phyloP scores from a whole-genome alignment of 2,797 vertebrate species.

The Rallus crepitans region DNA sequence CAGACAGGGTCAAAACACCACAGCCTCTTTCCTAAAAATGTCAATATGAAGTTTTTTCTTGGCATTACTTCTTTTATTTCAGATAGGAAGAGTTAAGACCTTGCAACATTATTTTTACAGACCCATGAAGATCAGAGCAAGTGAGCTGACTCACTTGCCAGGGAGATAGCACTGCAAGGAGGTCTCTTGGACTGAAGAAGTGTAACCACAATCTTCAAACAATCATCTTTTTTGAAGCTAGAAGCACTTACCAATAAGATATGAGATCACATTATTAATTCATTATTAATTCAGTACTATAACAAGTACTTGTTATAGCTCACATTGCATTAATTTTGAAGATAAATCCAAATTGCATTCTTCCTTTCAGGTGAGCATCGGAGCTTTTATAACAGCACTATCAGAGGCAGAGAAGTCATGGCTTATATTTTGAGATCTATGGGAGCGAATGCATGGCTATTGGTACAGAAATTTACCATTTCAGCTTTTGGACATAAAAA shows the following conservation, averaged over 20 bases:
- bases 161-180: neutral
- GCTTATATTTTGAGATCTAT: neutral
- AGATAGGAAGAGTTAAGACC: neutral
- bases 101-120: neutral
- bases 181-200: neutral
- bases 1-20: too few species aligned
- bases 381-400: neutral
- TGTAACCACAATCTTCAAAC: neutral
- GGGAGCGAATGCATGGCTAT: neutral
- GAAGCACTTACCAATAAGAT: neutral
- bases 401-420: neutral
- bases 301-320: neutral
- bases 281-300: conserved; percentile 51
- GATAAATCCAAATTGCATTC: neutral
- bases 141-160: neutral
- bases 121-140: neutral
- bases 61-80: neutral
- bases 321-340: neutral
- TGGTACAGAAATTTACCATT: neutral
- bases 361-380: neutral
- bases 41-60: neutral
- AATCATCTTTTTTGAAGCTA: neutral
- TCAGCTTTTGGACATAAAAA: neutral
- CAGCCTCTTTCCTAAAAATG: neutral
- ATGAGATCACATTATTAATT: neutral